Percentiles rank a stretch among this genome's conserved stretches.
These are phyloP conservation scores for Drosophila tsacasi DNA, from an alignment of 1,140 invertebrate genomes.

Conservation along the genomic window DNA sequence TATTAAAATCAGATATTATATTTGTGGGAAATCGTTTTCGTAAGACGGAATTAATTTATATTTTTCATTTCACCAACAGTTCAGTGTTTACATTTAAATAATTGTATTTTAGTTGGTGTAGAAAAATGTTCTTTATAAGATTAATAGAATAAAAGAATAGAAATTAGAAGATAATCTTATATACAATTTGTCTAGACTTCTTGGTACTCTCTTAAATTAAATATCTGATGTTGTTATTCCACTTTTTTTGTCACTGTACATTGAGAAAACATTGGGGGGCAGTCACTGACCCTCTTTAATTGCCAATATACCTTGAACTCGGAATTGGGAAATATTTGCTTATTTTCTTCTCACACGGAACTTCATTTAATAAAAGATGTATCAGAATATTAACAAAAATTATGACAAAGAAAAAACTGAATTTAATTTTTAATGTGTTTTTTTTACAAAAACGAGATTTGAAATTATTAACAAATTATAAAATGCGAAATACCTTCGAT, in stretches of 20 bases:
- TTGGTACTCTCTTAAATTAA: background rate
- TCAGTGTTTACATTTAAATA: background rate
- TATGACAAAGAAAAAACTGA: background rate
- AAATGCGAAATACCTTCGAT: background rate
- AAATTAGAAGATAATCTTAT: background rate
- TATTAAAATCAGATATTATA: background rate
- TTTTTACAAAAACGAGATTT: background rate
- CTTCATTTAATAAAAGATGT: slow-evolving; percentile 1
- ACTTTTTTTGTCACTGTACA: background rate
- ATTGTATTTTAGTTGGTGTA: background rate
- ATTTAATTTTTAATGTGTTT: background rate
- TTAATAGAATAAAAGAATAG: no score
- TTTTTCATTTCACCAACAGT: no score
- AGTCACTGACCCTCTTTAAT: slow-evolving; percentile 19
- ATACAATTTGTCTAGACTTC: no score
- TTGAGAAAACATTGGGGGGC: slow-evolving; percentile 5
- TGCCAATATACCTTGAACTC: slow-evolving; percentile 22
- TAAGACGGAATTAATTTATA: no score
- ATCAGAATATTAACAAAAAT: background rate
- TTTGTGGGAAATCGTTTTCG: no score
- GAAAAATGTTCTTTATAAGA: background rate
- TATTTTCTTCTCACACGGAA: slow-evolving; percentile 8
- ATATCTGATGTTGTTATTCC: background rate
- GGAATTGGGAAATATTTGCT: slow-evolving; percentile 15
- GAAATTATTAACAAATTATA: background rate